Evolutionary conservation across 2,113 vertebrate genomes (phyloP).

Genomic region (Thymallus thymallus): DNA sequence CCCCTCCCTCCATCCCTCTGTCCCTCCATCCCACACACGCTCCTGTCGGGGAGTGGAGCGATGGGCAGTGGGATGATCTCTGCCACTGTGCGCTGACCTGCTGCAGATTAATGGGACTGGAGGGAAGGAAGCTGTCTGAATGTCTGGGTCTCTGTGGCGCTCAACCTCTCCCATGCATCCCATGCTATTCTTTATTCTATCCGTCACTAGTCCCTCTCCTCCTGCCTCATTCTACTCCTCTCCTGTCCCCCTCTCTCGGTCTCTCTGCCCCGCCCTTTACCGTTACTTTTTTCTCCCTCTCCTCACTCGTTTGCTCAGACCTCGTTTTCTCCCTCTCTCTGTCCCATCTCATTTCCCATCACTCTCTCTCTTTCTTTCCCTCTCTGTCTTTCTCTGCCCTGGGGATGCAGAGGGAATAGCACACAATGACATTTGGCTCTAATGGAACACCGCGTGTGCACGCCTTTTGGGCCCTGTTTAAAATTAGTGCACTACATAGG

Average conservation of each 20-base stretch:
- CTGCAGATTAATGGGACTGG: conserved; percentile 51
- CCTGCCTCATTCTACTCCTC: conserved; percentile 2
- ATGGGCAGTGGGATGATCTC: conserved; percentile 60
- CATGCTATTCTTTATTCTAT: not conserved
- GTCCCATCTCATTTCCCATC: no score
- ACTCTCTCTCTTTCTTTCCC: not conserved
- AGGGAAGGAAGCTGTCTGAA: conserved; percentile 27
- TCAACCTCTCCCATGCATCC: not conserved
- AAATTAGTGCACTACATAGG: no score
- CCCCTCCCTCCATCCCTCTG: conserved; percentile 30
- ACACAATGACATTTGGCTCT: no score
- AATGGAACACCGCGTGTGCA: no score
- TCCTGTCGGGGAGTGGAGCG: conserved; percentile 58
- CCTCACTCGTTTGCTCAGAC: no score
- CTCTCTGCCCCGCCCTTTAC: not conserved
- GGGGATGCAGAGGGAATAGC: no score
- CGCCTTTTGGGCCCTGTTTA: no score
- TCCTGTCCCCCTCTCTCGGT: not conserved
- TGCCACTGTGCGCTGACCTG: conserved; percentile 51
- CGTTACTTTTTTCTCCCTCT: not conserved
- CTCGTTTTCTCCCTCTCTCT: no score
- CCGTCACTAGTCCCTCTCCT: no score
- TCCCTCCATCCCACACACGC: conserved; percentile 59
- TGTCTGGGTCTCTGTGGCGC: not conserved
- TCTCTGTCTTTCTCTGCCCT: no score